Evolutionary conservation across 2,888 invertebrate species (phyloP), one percentile per base, ranked within the genome.

Genomic region (Lapara coniferarum): DNA sequence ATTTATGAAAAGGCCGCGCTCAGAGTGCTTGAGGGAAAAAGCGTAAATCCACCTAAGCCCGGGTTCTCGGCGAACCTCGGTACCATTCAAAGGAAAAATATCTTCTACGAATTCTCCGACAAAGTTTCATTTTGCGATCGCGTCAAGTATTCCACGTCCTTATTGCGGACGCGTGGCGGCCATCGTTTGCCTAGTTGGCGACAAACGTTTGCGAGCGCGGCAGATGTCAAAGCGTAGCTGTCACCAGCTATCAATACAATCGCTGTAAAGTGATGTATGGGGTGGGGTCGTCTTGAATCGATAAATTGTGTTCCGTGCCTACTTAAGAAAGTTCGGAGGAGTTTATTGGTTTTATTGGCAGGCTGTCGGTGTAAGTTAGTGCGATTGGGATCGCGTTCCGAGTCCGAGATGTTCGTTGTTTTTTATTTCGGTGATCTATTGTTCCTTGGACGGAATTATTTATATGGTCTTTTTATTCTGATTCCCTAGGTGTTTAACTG

Each of bases 171-270:
- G 53, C 25, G 10, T 53, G 66, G 66, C 13, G 51, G n/a, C 51
- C 37, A 66, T 52, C 51, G n/a, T 8, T 69, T 70, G 67, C 69
- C 53, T 12, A 55, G 14, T 52, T 46, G 55, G 66, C 66, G 51
- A 52, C 66, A 53, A 66, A 66, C n/a, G 52, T 66, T 66, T 37
- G 51, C 66, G 30, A 66, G 66, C 52, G 52, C 63, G 63, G 63
- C n/a, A 66, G 53, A 69, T 63, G 49, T 53, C 63, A 63, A 63
- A 46, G 49, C 63, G 19, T 19, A 78, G 80, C 86, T 91, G 92
- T 92, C 92, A 89, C 85, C 90, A 89, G 85, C 92, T 92, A 92
- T 92, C 92, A 92, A 92, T 92, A 91, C 91, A 63, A 63, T 88
- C 84, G 79, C 79, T 88, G 85, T 87, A 90, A 90, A 89, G 84